phyloP scores from a whole-genome alignment of 2,113 vertebrate species.

The Sylvicapra grimmia region DNA sequence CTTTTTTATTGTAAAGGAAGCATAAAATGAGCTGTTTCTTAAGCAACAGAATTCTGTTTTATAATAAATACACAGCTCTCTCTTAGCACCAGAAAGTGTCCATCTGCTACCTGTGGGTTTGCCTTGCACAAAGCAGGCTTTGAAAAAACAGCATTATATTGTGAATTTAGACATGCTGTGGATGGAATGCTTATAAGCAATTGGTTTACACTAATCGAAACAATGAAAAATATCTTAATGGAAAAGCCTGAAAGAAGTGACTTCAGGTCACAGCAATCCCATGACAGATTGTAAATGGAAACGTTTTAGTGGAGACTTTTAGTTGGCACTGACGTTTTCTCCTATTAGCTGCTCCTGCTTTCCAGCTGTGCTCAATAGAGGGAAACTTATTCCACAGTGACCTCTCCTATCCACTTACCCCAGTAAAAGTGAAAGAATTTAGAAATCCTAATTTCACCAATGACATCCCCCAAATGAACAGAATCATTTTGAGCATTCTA shows the following conservation, averaged over 20 bases:
- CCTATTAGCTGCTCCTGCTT: not conserved
- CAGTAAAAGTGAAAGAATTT: not conserved
- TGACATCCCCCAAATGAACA: not conserved
- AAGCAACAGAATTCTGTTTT: slow-evolving; percentile 27
- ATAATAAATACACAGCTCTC: not conserved
- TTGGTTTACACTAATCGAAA: not conserved
- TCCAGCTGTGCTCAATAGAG: not conserved
- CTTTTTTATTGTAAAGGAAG: slow-evolving; percentile 25
- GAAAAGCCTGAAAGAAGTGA: not conserved
- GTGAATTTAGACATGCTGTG: slow-evolving; percentile 6
- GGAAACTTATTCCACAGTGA: not conserved
- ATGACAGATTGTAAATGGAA: not conserved
- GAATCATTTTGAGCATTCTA: not conserved
- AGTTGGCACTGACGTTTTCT: not conserved
- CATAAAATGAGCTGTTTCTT: not conserved
- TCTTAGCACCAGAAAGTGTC: not conserved
- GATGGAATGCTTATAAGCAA: not conserved
- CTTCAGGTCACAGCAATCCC: not conserved
- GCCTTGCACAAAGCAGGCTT: not conserved
- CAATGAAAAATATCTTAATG: slow-evolving; percentile 24
- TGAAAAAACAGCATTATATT: not conserved
- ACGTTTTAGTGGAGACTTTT: not conserved
- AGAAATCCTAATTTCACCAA: not conserved
- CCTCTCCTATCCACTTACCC: not conserved
- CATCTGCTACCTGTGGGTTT: not conserved